Evolutionary conservation across 1,140 invertebrate species (phyloP), one percentile per base, ranked within the genome.

Genomic region (Galleria mellonella): DNA sequence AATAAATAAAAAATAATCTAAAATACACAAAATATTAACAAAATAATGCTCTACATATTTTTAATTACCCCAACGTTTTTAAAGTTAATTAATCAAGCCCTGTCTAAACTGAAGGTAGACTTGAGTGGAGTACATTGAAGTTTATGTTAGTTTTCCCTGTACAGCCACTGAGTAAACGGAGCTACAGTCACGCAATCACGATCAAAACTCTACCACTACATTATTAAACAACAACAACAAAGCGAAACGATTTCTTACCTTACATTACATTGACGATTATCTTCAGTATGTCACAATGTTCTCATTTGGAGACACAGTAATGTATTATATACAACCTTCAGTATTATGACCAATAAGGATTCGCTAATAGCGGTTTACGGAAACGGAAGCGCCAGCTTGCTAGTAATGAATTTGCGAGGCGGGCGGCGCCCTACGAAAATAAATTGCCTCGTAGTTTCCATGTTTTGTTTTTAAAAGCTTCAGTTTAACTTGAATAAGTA

Each of bases 391-490:
- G 63, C 65, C 63, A 69, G 68, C 54, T 73, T 77, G 67, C 57
- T 64, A 54, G 71, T 84, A 84, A 82, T 84, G 76, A 84, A 84
- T 82, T 82, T 69, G 77, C 81, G 72, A 69, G 72, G 79, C 61
- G 68, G 71, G 58, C 65, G 65, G 62, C 76, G 74, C 69, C 68
- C 66, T 61, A 67, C 45, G 60, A 70, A 72, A 78, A 78, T 78
- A 73, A 76, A 82, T 82, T 71, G 56, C 72, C 50, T 45, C 38
- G 38, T 66, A 68, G 62, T 71, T 72, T 63, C 63, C 62, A 62
- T 74, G 62, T 69, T 75, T 72, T 72, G 56, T 64, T 66, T 75
- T 67, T 53, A 62, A 70, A 64, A 66, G 55, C 58, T 65, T 66
- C 57, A 58, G 52, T 68, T 67, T 66, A 41, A 63, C 60, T 68